Base-by-base conservation (phyloP, 2,113 vertebrate genomes). In the Syngnathus floridae region DNA sequence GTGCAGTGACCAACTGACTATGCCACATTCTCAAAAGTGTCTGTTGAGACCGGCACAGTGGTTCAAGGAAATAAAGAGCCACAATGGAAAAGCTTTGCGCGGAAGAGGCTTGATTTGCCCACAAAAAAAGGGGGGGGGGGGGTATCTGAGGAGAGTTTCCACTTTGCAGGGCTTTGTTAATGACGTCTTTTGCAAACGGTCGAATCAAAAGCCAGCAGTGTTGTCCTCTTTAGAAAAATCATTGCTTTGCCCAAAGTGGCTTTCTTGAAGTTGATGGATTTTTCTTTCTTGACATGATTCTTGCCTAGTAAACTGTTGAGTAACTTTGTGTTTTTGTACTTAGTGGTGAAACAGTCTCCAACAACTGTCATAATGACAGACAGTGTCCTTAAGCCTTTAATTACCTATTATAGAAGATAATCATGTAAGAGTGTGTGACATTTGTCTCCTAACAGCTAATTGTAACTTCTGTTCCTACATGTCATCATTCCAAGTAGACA, bases 131-230 rank as follows among this genome's bases (percentile, higher is more conserved):
- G 3, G 9, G 6, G 37, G 16, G 66, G 78, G 56, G 74, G 76
- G 78, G 81, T 78, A 79, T 78, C 72, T 75, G 77, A 82, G 70
- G 79, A 38, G 74, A 77, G 65, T 90, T 91, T 90, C 86, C 87
- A 88, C 76, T 86, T 35, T 40, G 70, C 69, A 62, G 66, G 58
- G 64, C 70, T 62, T 58, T 80, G 76, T 31, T 66, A 81, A 74
- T 65, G 71, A 74, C 76, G 83, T 38, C 72, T 64, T 67, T 58
- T 65, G 63, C 76, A 70, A 35, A 74, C 71, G 60, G 35, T 57
- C 13, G 63, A 75, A 71, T 60, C 9, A 59, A 71, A 78, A 71
- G 52, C 62, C 55, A 73, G 65, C 36, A 40, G 66, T 16, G 16
- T 74, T 51, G 19, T 62, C 48, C 73, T 72, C 54, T 49, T 49